A percentile compares a stretch with the other conserved stretches of the same genome.
These are phyloP conservation scores for Zosterops lateralis DNA, from an alignment of 2,113 vertebrate genomes.

Conservation along the genomic window DNA sequence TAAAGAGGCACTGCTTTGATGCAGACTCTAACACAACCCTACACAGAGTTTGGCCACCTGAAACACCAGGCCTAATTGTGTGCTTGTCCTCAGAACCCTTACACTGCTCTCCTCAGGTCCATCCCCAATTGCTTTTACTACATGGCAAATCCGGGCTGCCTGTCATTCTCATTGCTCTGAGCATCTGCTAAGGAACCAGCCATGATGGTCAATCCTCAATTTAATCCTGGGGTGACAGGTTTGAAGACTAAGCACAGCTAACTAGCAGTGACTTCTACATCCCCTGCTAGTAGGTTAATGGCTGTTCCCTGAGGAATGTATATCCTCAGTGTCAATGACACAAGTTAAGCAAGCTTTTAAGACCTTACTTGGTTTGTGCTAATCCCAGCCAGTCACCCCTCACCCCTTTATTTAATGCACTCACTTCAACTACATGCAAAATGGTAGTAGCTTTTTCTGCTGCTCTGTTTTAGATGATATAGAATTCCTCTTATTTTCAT, in stretches of 20 bases:
- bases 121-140: neutral
- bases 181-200: neutral
- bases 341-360: neutral
- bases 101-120: neutral
- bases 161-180: neutral
- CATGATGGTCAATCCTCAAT: neutral
- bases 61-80: neutral
- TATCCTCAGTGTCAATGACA: neutral
- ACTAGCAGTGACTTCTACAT: neutral
- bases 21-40: neutral
- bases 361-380: neutral
- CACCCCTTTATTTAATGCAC: neutral
- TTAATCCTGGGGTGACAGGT: neutral
- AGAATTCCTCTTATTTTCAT: neutral
- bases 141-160: fast-evolving
- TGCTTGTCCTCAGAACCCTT: neutral
- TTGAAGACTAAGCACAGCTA: neutral
- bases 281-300: neutral
- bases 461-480: neutral
- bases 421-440: neutral
- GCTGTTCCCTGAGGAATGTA: neutral
- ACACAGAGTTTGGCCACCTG: neutral
- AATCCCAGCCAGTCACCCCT: neutral
- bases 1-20: neutral
- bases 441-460: neutral